Base-by-base conservation (phyloP, 2,797 vertebrate species). In the Sylvia borin region DNA sequence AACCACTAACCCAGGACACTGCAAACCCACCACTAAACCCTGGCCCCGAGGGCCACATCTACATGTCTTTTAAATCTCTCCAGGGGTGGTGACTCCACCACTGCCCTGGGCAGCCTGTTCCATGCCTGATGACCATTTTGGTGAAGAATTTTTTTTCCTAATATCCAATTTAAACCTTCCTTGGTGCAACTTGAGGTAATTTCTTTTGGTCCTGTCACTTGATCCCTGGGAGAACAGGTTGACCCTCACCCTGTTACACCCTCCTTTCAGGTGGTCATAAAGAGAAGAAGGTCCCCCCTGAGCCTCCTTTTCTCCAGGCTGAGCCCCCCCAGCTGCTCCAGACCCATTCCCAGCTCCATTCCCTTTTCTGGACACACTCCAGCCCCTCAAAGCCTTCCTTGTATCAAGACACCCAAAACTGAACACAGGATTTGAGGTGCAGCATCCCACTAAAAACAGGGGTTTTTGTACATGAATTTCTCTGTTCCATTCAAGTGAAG, bases 121-220 rank as follows among this genome's bases (percentile, higher is more conserved):
- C 84, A 10, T 1, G 3, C 5, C 18, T 53, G 11, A 24, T 3
- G 18, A 51, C 17, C n/a, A 4, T 8, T 47, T 3, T 1, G 3
- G 20, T 16, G 10, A 65, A 51, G 27, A 9, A 57, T 2, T 22
- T 34, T 22, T 34, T 40, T 34, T 22, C 38, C 38, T 40, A 7
- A 34, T 27, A 65, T 6, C 21, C 15, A 20, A 32, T 34, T n/a
- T 34, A 45, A 65, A 47, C 38, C 12, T 16, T 58, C 25, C 8
- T 13, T 40, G 7, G 29, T 27, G 6, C n/a, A 65, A n/a, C 17
- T 4, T 58, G 45, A 70, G 45, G 51, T 10, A 4, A 27, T 65
- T 88, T 47, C 15, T 16, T 26, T 25, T 16, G 17, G 10, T 47
- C 13, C 21, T n/a, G 31, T 40, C 72, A 26, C 51, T 19, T 11